Conservation (phyloP, 2,888 invertebrate genomes). For the Cinara cedri region DNA sequence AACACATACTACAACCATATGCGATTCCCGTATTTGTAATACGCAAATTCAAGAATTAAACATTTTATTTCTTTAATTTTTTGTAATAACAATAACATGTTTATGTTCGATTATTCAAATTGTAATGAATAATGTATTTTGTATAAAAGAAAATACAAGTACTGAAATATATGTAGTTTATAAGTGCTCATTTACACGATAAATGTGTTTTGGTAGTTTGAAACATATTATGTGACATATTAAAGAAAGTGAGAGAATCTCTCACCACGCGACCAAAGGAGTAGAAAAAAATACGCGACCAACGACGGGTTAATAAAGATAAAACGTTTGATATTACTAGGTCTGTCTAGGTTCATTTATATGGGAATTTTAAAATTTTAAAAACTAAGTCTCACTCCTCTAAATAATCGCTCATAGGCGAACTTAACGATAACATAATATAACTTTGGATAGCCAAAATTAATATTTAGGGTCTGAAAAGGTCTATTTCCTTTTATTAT, state of each 20-base stretch:
- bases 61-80: conserved; percentile 15
- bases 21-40: no score
- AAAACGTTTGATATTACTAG: no score
- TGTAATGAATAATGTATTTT: background rate
- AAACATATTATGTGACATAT: background rate
- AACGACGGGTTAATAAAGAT: conserved; percentile 4
- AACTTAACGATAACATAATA: no score
- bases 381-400: no score
- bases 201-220: conserved; percentile 21
- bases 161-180: conserved; percentile 3
- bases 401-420: no score
- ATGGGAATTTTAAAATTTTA: no score
- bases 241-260: conserved; percentile 12
- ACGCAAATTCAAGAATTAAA: conserved; percentile 28
- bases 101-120: no score
- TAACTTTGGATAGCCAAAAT: no score
- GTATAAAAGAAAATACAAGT: conserved; percentile 3
- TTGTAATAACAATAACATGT: no score
- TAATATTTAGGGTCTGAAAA: no score
- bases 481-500: no score
- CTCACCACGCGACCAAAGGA: conserved; percentile 15
- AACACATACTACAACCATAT: conserved; percentile 22
- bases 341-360: no score
- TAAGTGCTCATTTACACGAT: conserved; percentile 21
- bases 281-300: conserved; percentile 21